phyloP scores from a whole-genome alignment of 2,888 invertebrate genomes.

The Deilephila porcellus region DNA sequence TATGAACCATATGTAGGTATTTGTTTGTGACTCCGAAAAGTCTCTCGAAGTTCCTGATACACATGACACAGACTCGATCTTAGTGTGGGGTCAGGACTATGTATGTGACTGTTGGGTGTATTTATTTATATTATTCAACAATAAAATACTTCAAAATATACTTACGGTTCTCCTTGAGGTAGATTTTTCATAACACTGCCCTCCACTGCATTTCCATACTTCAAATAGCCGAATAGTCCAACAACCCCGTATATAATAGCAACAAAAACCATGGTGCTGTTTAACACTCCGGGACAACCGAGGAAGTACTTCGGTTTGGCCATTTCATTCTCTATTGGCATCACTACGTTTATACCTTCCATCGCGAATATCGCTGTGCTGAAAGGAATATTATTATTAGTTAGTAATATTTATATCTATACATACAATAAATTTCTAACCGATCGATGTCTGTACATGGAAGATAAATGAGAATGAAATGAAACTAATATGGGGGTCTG shows the following conservation, averaged over 20 bases:
- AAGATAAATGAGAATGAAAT: too few species aligned
- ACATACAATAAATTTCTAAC: too few species aligned
- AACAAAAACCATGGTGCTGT: slow-evolving; percentile 93
- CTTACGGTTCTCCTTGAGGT: slow-evolving; percentile 87
- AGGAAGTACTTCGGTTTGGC: slow-evolving; percentile 90
- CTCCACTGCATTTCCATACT: slow-evolving; percentile 89
- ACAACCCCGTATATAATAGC: slow-evolving; percentile 90
- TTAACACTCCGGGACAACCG: slow-evolving; percentile 92
- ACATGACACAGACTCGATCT: too few species aligned
- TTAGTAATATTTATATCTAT: too few species aligned
- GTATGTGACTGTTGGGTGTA: too few species aligned
- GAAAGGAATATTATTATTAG: slow-evolving; percentile 39
- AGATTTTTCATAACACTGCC: slow-evolving; percentile 94
- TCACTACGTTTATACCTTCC: slow-evolving; percentile 97
- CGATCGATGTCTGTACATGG: too few species aligned
- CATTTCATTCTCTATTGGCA: slow-evolving; percentile 98
- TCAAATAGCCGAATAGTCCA: slow-evolving; percentile 94
- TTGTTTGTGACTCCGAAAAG: too few species aligned
- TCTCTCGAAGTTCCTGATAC: too few species aligned
- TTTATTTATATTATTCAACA: not conserved
- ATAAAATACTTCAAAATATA: slow-evolving; percentile 41
- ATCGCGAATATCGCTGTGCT: slow-evolving; percentile 98
- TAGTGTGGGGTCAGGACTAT: too few species aligned
- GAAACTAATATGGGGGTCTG: too few species aligned
- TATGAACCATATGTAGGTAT: too few species aligned